Evolutionary conservation across 2,888 invertebrate species (phyloP).

Genomic region (Volucella inflata): DNA sequence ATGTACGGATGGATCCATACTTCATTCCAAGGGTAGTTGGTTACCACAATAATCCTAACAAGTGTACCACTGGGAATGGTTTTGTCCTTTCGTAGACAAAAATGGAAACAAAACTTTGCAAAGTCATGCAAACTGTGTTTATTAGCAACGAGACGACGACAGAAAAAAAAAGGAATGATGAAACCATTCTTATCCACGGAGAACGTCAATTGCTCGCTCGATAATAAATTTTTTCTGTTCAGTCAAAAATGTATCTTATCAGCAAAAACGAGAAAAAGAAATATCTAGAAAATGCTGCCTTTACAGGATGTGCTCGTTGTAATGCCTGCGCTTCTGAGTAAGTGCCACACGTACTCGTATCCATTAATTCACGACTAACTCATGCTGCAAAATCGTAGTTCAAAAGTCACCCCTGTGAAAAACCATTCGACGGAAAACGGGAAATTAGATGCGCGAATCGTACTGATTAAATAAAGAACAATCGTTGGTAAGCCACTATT

Average conservation of each 20-base stretch:
- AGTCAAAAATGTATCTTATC: constrained; percentile 37
- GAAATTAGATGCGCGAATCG: too few species aligned
- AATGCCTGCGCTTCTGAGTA: constrained; percentile 18
- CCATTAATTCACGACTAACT: not conserved
- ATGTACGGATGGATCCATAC: not conserved
- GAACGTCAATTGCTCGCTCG: constrained; percentile 34
- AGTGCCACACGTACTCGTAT: constrained; percentile 20
- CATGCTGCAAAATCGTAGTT: too few species aligned
- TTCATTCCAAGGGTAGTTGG: constrained; percentile 10
- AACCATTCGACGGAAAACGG: too few species aligned
- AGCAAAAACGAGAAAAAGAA: constrained; percentile 27
- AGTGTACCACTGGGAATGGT: constrained; percentile 60
- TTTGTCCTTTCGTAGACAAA: constrained; percentile 15
- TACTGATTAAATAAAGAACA: too few species aligned
- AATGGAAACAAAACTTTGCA: constrained; percentile 19
- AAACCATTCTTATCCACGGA: constrained; percentile 16
- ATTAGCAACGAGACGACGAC: constrained; percentile 13
- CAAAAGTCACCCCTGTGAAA: too few species aligned
- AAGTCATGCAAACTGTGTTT: constrained; percentile 41
- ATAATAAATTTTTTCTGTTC: constrained; percentile 42
- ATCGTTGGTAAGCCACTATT: too few species aligned
- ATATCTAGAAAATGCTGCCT: constrained; percentile 11
- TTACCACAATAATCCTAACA: constrained; percentile 35
- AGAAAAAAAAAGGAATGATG: not conserved
- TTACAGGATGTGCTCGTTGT: constrained; percentile 17